Evolutionary conservation across 2,888 invertebrate species (phyloP).

Genomic region (Drosophila lacicola): DNA sequence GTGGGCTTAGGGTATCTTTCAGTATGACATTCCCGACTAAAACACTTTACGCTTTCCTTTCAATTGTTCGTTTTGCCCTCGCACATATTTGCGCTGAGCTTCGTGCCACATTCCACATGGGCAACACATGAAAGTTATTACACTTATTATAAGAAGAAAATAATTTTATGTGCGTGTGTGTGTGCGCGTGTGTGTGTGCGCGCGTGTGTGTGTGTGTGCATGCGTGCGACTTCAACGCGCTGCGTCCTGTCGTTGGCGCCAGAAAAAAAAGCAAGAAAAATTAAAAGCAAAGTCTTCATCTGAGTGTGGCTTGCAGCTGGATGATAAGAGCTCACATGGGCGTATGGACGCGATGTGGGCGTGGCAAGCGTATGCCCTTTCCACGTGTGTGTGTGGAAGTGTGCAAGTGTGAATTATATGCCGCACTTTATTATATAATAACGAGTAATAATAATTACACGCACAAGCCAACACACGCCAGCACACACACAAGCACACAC

Average conservation of each 20-base stretch:
- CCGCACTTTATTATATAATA: slow-evolving; percentile 71
- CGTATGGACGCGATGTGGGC: slow-evolving; percentile 39
- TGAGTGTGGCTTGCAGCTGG: slow-evolving; percentile 70
- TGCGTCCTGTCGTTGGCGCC: slow-evolving; percentile 39
- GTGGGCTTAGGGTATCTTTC: too few species aligned
- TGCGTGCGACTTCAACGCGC: slow-evolving; percentile 22
- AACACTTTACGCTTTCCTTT: neutral
- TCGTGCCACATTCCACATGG: slow-evolving; percentile 49
- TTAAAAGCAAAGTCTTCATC: slow-evolving; percentile 81
- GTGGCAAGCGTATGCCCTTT: slow-evolving; percentile 19
- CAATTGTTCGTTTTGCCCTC: slow-evolving; percentile 25
- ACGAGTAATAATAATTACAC: slow-evolving; percentile 72
- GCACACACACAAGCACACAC: neutral
- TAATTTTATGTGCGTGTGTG: slow-evolving; percentile 65
- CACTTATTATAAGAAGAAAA: slow-evolving; percentile 81
- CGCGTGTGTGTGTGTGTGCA: slow-evolving; percentile 8
- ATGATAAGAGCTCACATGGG: slow-evolving; percentile 67
- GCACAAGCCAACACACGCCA: slow-evolving; percentile 23
- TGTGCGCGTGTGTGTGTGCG: neutral
- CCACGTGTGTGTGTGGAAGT: slow-evolving; percentile 8
- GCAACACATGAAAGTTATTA: slow-evolving; percentile 81
- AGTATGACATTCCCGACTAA: too few species aligned
- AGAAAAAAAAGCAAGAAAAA: slow-evolving; percentile 47
- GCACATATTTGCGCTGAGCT: slow-evolving; percentile 36
- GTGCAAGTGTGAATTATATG: slow-evolving; percentile 66